Evolutionary conservation across 1,140 invertebrate genomes (phyloP), one percentile per base, ranked within the genome.

Genomic region (Phthorimaea operculella): DNA sequence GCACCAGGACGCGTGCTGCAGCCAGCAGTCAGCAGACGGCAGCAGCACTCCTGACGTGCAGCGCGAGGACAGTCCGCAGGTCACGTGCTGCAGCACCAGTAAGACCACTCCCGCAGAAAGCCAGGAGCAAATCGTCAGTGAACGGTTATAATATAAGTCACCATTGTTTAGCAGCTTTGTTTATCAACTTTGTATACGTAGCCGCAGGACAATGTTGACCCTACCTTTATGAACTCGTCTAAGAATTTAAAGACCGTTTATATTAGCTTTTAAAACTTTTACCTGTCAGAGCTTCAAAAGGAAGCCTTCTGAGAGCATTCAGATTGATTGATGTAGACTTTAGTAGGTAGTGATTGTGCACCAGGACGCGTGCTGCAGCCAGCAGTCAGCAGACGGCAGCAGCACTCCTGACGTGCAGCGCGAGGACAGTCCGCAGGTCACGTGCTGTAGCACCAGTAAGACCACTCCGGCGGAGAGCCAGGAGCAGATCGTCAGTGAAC

Each of bases 401-500:
- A 34, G 51, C 53, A 42, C 50, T 18, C 39, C 59, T 16, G 14
- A 63, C 36, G 53, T 62, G 33, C 42, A 28, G n/a, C 54, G 76
- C 48, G 78, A 83, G 57, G 60, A 76, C 12, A 79, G 74, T 50
- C 76, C 80, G 0, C 72, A 77, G 48, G 72, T 81, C 36, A 75
- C 74, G 44, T 81, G 80, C 54, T 83, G 78, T 51, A 74, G 77
- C 47, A 72, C 67, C 47, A 15, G 62, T 0, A 74, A 64, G 59
- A 51, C 68, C 0, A 54, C 65, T 8, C 55, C 64, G 16, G 72
- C 69, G 21, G 76, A 72, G 14, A 81, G 78, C 54, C 80, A 81
- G 54, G 78, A 81, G 54, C 73, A 79, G 45, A 83, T 83, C 28
- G 65, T 81, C 49, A 28, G 21, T 28, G 21, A 28, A 28, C 21